phyloP scores from a whole-genome alignment of 2,888 invertebrate genomes.

The Coelinius sp. region DNA sequence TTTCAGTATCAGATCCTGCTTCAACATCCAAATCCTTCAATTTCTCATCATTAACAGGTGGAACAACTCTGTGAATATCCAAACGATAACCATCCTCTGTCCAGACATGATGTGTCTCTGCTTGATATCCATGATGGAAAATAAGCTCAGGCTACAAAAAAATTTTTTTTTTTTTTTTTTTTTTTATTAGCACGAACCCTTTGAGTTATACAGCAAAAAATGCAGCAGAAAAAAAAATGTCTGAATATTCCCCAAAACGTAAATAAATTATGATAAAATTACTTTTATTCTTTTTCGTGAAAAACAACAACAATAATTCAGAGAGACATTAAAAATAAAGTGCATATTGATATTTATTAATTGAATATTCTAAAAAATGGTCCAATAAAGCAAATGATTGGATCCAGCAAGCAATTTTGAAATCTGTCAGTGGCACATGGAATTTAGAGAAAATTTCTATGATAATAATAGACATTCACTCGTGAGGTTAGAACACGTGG shows the following conservation, averaged over 20 bases:
- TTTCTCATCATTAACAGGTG: background rate
- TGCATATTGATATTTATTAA: too few relatives aligned
- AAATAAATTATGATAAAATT: too few relatives aligned
- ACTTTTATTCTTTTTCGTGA: too few relatives aligned
- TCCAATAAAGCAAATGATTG: background rate
- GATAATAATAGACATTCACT: background rate
- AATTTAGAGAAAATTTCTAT: background rate
- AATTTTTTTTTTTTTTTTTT: background rate
- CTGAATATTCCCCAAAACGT: too few relatives aligned
- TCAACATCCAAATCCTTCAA: background rate
- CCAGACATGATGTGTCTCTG: conserved; percentile 69
- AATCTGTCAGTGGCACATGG: background rate
- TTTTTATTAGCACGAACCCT: too few relatives aligned
- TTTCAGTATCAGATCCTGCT: conserved; percentile 11
- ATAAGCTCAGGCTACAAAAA: conserved; percentile 71
- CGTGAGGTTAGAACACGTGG: conserved; percentile 1
- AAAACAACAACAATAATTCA: too few relatives aligned
- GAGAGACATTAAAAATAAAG: too few relatives aligned
- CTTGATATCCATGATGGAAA: conserved; percentile 68
- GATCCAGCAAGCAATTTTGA: too few relatives aligned
- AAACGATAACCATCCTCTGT: conserved; percentile 72
- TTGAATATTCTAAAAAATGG: too few relatives aligned
- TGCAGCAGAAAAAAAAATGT: too few relatives aligned
- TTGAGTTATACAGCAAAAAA: too few relatives aligned
- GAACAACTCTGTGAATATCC: conserved; percentile 70